These are phyloP conservation scores for Lichenostomus cassidix DNA, from an alignment of 2,113 vertebrate species.

Conservation along the genomic window DNA sequence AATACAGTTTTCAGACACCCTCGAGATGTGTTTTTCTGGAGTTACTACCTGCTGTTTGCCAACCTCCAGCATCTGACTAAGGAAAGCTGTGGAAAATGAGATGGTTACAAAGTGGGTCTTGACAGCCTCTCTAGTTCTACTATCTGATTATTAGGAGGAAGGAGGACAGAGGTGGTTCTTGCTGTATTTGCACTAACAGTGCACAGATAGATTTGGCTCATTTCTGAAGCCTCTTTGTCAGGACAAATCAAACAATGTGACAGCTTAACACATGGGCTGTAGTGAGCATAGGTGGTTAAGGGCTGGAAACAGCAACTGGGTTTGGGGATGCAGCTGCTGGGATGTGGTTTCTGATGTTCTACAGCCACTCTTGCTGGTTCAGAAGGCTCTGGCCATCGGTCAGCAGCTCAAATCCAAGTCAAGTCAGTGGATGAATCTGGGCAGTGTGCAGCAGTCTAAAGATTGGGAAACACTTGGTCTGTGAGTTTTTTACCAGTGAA, in stretches of 20 bases:
- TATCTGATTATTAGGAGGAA: background rate
- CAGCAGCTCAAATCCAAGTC: background rate
- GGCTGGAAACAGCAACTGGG: background rate
- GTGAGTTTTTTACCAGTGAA: background rate
- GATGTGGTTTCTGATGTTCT: background rate
- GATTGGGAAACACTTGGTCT: background rate
- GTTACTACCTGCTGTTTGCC: background rate
- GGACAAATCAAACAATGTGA: background rate
- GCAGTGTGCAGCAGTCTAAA: background rate
- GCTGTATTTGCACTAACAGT: background rate
- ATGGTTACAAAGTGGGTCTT: background rate
- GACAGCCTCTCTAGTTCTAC: background rate
- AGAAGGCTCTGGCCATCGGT: background rate
- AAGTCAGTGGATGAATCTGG: background rate
- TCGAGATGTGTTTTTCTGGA: background rate
- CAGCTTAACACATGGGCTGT: rapidly evolving
- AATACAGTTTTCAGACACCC: background rate
- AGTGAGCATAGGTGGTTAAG: background rate
- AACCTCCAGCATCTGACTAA: background rate
- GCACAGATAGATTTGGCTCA: background rate
- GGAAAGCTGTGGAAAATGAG: background rate
- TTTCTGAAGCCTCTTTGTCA: background rate
- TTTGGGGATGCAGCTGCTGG: background rate
- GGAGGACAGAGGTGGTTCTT: background rate
- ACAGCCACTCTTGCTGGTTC: background rate